These are phyloP conservation scores for Hoplostethus mediterraneus DNA, from an alignment of 2,797 vertebrate genomes.

Conservation along the genomic window DNA sequence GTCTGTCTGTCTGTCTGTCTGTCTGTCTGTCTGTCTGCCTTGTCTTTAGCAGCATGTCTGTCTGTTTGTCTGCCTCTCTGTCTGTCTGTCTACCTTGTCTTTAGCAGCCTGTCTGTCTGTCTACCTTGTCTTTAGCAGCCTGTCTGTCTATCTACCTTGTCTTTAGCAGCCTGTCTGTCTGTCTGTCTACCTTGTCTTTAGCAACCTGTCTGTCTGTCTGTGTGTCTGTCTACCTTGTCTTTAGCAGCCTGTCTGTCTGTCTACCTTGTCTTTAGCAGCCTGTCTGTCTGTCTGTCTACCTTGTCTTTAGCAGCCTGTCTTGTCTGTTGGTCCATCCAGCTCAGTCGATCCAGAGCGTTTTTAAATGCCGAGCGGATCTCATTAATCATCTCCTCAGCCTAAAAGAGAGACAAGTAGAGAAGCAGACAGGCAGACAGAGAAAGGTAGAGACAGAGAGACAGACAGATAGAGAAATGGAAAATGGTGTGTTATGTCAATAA, in stretches of 20 bases:
- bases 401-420: constrained; percentile 3
- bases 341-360: constrained; percentile 87
- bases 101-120: constrained; percentile 80
- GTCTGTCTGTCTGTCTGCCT: neutral
- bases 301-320: constrained; percentile 94
- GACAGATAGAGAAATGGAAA: neutral
- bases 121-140: neutral
- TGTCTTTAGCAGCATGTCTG: neutral
- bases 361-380: constrained; percentile 94
- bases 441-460: neutral
- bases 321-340: constrained; percentile 95
- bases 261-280: constrained; percentile 48
- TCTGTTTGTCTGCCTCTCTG: constrained; percentile 83
- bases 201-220: constrained; percentile 84
- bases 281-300: constrained; percentile 74
- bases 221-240: constrained; percentile 82
- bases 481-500: neutral
- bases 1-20: no score
- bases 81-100: constrained; percentile 82
- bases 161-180: constrained; percentile 70
- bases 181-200: constrained; percentile 86
- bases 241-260: constrained; percentile 65
- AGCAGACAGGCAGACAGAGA: neutral
- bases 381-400: constrained; percentile 97
- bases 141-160: constrained; percentile 81